phyloP scores from a whole-genome alignment of 2,888 invertebrate genomes.

The Tortrix viridana region DNA sequence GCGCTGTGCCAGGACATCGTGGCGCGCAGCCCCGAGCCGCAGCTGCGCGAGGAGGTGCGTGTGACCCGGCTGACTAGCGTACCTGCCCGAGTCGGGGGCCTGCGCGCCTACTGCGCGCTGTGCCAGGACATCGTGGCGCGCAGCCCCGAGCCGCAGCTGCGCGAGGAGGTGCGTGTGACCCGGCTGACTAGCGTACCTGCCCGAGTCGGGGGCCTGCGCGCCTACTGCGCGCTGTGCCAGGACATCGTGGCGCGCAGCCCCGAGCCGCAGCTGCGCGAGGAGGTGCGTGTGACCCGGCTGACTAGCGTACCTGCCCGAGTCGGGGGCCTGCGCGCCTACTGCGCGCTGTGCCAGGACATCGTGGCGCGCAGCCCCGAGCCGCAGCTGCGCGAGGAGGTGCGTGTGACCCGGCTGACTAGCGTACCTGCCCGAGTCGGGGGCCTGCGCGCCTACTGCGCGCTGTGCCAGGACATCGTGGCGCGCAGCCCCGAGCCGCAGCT shows the following conservation, averaged over 20 bases:
- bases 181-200: no score
- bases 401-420: no score
- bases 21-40: slow-evolving; percentile 57
- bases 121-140: slow-evolving; percentile 77
- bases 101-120: slow-evolving; percentile 90
- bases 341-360: slow-evolving; percentile 86
- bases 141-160: slow-evolving; percentile 78
- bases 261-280: slow-evolving; percentile 87
- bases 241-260: slow-evolving; percentile 56
- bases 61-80: no score
- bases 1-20: slow-evolving; percentile 84
- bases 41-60: slow-evolving; percentile 91
- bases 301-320: no score
- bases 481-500: no score
- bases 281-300: no score
- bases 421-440: no score
- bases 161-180: slow-evolving; percentile 92
- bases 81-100: no score
- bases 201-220: no score
- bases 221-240: slow-evolving; percentile 89
- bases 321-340: slow-evolving; percentile 90
- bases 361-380: slow-evolving; percentile 56
- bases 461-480: no score
- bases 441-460: no score
- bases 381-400: slow-evolving; percentile 90